Conservation (phyloP, 37 sponge, comb jelly and placozoan species). For the Ephydatia muelleri region DNA sequence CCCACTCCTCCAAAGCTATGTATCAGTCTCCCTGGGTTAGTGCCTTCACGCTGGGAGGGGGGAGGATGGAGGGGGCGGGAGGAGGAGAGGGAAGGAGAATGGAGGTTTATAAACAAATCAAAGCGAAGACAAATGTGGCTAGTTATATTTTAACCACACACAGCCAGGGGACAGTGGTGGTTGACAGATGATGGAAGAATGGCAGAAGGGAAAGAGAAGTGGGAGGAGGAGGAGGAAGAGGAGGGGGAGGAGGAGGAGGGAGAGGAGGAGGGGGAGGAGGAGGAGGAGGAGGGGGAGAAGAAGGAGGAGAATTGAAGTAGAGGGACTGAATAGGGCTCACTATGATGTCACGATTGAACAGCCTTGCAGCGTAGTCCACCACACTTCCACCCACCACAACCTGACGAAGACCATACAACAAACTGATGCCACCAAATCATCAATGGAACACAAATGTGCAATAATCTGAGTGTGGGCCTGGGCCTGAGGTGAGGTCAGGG, state of each 20-base stretch:
- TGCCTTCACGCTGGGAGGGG: slow-evolving; percentile 47
- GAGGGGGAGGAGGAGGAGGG: background rate
- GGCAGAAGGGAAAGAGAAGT: background rate
- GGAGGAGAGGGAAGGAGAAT: background rate
- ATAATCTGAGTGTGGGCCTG: no score
- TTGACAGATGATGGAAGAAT: background rate
- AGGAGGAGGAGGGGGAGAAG: background rate
- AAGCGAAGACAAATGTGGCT: no score
- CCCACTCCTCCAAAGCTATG: slow-evolving; percentile 84
- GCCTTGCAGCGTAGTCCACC: background rate
- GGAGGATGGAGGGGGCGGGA: background rate
- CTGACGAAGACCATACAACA: background rate
- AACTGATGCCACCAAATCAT: no score
- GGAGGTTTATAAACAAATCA: no score
- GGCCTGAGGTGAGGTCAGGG: no score
- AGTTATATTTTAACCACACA: no score
- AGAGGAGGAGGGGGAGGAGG: background rate
- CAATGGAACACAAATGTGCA: no score
- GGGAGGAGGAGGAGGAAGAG: background rate
- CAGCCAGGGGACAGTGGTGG: background rate
- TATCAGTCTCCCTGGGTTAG: slow-evolving; percentile 64
- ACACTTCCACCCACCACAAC: background rate
- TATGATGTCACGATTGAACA: background rate
- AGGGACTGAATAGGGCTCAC: background rate
- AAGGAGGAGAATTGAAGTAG: background rate